Conservation (phyloP, 2,888 invertebrate genomes). For the Empis livida region DNA sequence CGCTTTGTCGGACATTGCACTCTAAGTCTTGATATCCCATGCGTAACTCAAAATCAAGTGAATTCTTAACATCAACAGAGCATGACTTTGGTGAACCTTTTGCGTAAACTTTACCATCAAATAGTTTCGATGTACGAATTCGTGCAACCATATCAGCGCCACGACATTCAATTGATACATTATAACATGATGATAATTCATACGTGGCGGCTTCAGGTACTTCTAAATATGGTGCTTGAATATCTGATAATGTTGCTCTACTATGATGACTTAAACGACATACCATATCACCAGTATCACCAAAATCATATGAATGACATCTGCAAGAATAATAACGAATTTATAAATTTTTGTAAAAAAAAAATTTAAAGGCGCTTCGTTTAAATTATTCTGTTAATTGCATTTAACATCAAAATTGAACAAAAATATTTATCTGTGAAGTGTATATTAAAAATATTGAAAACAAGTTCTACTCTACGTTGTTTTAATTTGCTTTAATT, state of each 20-base stretch:
- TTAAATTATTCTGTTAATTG: too few species aligned
- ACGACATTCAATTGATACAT: conserved; percentile 83
- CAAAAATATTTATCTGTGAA: too few species aligned
- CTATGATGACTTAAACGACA: conserved; percentile 86
- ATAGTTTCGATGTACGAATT: conserved; percentile 80
- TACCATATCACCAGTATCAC: conserved; percentile 85
- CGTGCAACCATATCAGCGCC: conserved; percentile 85
- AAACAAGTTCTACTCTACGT: too few species aligned
- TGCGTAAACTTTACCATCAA: conserved; percentile 90
- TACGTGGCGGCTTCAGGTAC: conserved; percentile 84
- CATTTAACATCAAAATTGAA: too few species aligned
- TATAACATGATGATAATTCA: conserved; percentile 84
- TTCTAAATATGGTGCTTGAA: conserved; percentile 78
- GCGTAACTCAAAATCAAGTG: conserved; percentile 76
- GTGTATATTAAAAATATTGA: too few species aligned
- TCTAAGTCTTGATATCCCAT: conserved; percentile 88
- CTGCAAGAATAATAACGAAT: too few species aligned
- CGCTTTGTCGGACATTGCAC: conserved; percentile 82
- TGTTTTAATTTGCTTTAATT: too few species aligned
- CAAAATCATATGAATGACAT: conserved; percentile 90
- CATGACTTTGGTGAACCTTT: conserved; percentile 88
- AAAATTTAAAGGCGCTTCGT: too few species aligned
- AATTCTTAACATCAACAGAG: conserved; percentile 74
- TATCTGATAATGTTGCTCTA: conserved; percentile 73
- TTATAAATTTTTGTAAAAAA: too few species aligned